Evolutionary conservation across 2,113 vertebrate species (phyloP).

Genomic region (Colius striatus): DNA sequence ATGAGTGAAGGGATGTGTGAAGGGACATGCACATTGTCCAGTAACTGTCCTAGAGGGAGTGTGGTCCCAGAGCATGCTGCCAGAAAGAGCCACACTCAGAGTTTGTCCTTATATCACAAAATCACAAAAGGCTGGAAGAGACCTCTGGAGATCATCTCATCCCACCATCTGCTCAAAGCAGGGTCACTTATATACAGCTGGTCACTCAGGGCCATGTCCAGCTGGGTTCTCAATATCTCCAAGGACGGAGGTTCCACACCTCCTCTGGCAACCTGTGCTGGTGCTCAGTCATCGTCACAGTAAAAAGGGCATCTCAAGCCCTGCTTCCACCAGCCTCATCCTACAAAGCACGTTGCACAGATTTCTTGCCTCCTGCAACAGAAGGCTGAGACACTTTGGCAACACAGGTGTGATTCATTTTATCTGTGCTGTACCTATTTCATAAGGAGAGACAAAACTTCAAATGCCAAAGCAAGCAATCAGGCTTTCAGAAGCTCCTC

Average conservation of each 20-base stretch:
- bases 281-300: neutral
- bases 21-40: neutral
- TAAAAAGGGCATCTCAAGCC: neutral
- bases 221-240: neutral
- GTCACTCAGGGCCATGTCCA: neutral
- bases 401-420: neutral
- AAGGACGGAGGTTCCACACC: neutral
- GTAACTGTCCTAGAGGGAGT: neutral
- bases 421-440: neutral
- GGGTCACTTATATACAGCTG: neutral
- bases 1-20: neutral
- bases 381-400: neutral
- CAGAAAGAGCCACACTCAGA: neutral
- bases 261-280: neutral
- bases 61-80: neutral
- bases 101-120: accelerated
- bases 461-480: neutral
- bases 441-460: neutral
- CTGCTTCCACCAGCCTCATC: neutral
- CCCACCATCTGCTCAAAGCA: neutral
- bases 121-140: neutral
- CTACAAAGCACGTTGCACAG: neutral
- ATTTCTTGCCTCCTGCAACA: neutral
- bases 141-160: neutral
- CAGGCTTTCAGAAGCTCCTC: neutral